These are phyloP conservation scores for Sapayoa aenigma DNA, from an alignment of 2,113 vertebrate species.

Conservation along the genomic window DNA sequence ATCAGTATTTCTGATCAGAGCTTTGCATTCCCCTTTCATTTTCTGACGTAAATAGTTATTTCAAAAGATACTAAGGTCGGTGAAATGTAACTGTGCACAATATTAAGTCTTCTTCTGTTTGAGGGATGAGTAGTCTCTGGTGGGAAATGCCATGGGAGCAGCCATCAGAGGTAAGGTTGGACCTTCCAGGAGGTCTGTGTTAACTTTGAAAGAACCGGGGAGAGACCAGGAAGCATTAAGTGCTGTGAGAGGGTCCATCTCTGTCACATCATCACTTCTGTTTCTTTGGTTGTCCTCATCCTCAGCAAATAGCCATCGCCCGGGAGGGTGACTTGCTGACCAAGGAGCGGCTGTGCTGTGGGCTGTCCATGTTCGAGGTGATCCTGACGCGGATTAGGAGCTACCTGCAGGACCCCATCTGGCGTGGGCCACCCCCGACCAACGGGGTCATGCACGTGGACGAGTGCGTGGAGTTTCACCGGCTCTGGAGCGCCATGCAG, in stretches of 20 bases:
- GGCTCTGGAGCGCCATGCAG: conserved; percentile 99
- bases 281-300: conserved; percentile 33
- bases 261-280: neutral
- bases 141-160: neutral
- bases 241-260: neutral
- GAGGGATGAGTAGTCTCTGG: neutral
- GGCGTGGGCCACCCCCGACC: conserved; percentile 94
- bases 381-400: conserved; percentile 95
- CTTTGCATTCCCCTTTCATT: neutral
- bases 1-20: conserved; percentile 38
- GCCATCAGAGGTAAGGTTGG: conserved; percentile 26
- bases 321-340: conserved; percentile 97
- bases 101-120: neutral
- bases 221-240: neutral
- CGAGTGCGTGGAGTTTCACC: conserved; percentile 97
- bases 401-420: conserved; percentile 95
- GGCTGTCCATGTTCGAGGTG: conserved; percentile 98
- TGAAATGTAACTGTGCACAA: neutral
- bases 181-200: neutral
- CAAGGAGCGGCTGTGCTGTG: conserved; percentile 97
- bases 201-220: neutral
- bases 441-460: conserved; percentile 99
- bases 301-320: conserved; percentile 98
- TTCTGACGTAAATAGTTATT: neutral
- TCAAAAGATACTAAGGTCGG: neutral